phyloP scores from a whole-genome alignment of 2,888 invertebrate species.

The Sarcophaga carnaria region DNA sequence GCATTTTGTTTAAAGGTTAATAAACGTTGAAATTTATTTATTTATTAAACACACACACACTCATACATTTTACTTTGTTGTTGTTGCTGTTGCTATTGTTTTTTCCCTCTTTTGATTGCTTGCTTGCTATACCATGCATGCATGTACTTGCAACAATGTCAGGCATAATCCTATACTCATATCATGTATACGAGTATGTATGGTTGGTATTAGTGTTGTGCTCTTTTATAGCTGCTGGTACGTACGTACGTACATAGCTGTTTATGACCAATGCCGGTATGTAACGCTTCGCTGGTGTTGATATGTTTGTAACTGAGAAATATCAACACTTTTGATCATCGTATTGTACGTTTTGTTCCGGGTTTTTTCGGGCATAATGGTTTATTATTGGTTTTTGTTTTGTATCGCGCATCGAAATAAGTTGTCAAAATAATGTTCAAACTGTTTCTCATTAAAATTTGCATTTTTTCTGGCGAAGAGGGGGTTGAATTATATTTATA shows the following conservation, averaged over 20 bases:
- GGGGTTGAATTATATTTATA: constrained; percentile 19
- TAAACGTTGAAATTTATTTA: constrained; percentile 67
- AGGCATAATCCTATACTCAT: not conserved
- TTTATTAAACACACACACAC: constrained; percentile 39
- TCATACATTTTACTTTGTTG: constrained; percentile 16
- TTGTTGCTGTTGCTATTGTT: constrained; percentile 30
- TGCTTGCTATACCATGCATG: too few species aligned
- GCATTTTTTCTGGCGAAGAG: constrained; percentile 24
- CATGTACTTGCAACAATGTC: not conserved
- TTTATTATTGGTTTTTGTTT: not conserved
- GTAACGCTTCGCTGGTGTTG: constrained; percentile 67
- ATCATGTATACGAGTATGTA: too few species aligned
- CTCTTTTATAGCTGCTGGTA: constrained; percentile 62
- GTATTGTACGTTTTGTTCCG: too few species aligned
- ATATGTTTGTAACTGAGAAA: constrained; percentile 61
- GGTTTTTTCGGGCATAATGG: not conserved
- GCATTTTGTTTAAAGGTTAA: constrained; percentile 66
- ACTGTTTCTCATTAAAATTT: constrained; percentile 47
- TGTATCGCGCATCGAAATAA: constrained; percentile 42
- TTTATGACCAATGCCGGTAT: constrained; percentile 59
- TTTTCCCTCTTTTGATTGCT: not conserved
- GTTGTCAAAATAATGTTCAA: constrained; percentile 61
- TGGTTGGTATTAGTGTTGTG: constrained; percentile 35
- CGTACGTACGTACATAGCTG: constrained; percentile 27
- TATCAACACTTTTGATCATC: constrained; percentile 15